Conservation (phyloP, 2,797 vertebrate species). For the Channallabes apus region DNA sequence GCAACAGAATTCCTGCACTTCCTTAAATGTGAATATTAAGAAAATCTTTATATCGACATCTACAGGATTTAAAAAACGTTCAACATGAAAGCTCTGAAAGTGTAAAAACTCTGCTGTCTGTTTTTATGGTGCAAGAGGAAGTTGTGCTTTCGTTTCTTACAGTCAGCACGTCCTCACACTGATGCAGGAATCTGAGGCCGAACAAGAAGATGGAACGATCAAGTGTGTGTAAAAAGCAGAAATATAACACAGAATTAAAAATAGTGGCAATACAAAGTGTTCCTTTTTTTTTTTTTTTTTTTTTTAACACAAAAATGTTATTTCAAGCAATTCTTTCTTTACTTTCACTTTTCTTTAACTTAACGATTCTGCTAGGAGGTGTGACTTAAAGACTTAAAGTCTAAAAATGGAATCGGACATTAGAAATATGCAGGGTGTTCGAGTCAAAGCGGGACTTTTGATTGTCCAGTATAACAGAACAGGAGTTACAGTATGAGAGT, state of each 20-base stretch:
- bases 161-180: background rate
- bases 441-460: too few species aligned
- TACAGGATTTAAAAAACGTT: background rate
- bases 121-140: conserved; percentile 13
- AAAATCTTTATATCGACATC: background rate
- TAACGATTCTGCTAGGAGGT: background rate
- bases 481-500: too few species aligned
- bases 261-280: background rate
- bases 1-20: conserved; percentile 37
- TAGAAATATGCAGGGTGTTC: too few species aligned
- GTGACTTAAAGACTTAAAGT: background rate
- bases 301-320: background rate
- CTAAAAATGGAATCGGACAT: background rate
- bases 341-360: background rate
- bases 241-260: background rate
- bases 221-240: background rate
- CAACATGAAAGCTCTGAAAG: background rate
- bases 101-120: background rate
- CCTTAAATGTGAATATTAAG: background rate
- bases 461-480: too few species aligned
- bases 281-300: background rate
- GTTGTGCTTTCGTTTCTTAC: background rate
- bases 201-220: background rate
- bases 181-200: background rate
- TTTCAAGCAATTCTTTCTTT: background rate